Percentiles rank a stretch among this genome's conserved stretches.
Conservation (phyloP, 30 jellyfish, hydroid and myxozoan genomes). For the Hydractinia symbiolongicarpus region DNA sequence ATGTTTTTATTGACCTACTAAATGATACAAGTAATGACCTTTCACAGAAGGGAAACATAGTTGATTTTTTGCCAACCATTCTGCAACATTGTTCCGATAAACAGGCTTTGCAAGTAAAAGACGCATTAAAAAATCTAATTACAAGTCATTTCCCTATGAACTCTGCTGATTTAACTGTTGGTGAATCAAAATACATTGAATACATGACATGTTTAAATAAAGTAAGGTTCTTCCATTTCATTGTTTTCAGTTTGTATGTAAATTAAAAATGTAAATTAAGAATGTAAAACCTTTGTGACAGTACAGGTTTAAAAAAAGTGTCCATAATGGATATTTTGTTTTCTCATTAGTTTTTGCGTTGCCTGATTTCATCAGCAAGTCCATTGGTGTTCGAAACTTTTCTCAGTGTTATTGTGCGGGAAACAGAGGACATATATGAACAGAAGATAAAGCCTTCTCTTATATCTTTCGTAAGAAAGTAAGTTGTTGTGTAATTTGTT, state of each 20-base stretch:
- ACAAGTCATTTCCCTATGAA: constrained; percentile 53
- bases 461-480: constrained; percentile 42
- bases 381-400: constrained; percentile 40
- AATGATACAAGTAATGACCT: constrained; percentile 1
- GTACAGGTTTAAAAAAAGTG: neutral
- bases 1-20: constrained; percentile 5
- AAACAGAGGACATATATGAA: constrained; percentile 50
- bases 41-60: neutral
- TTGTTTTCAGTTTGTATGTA: no score
- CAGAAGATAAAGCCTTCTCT: constrained; percentile 43
- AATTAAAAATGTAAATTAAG: no score
- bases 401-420: constrained; percentile 53
- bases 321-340: neutral
- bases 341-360: constrained; percentile 38
- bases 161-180: constrained; percentile 58
- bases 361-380: constrained; percentile 29
- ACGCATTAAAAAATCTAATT: constrained; percentile 39
- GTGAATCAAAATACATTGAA: constrained; percentile 51
- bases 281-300: neutral
- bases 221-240: constrained; percentile 37
- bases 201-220: constrained; percentile 51
- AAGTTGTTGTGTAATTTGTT: neutral
- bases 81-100: constrained; percentile 17
- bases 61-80: neutral
- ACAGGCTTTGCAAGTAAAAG: constrained; percentile 19